A percentile compares a stretch with the other conserved stretches of the same genome.
phyloP scores from a whole-genome alignment of 2,797 vertebrate genomes.

The Spinus pinus region DNA sequence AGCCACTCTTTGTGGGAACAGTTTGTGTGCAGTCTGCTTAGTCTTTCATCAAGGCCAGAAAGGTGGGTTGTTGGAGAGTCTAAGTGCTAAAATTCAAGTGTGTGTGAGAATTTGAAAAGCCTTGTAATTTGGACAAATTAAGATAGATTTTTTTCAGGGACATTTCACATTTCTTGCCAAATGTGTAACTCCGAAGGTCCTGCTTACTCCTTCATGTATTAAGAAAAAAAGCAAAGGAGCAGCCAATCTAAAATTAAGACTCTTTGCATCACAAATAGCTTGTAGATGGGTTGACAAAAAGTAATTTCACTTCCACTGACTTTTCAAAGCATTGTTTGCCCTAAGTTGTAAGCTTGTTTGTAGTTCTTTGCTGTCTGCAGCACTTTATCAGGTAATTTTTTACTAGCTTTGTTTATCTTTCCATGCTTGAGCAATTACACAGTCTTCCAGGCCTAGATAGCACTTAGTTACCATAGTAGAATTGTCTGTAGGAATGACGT shows the following conservation, averaged over 20 bases:
- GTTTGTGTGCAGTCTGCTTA: background rate
- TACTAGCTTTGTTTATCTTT: background rate
- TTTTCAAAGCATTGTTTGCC: background rate
- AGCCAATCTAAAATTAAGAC: background rate
- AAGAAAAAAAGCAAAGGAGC: background rate
- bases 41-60: background rate
- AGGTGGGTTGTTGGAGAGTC: background rate
- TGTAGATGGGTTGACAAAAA: background rate
- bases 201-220: background rate
- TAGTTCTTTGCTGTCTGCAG: background rate
- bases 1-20: background rate
- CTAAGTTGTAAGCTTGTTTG: background rate
- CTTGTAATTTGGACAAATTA: background rate
- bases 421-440: background rate
- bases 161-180: background rate
- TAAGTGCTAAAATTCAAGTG: background rate
- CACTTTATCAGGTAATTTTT: background rate
- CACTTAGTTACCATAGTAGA: background rate
- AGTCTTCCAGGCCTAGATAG: background rate
- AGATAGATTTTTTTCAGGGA: background rate
- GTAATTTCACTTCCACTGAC: background rate
- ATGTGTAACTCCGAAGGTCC: background rate
- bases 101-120: background rate
- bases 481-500: background rate
- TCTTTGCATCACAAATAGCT: background rate